Evolutionary conservation across 2,797 vertebrate genomes (phyloP), one percentile per base, ranked within the genome.

Genomic region (Cryptoprocta ferox): DNA sequence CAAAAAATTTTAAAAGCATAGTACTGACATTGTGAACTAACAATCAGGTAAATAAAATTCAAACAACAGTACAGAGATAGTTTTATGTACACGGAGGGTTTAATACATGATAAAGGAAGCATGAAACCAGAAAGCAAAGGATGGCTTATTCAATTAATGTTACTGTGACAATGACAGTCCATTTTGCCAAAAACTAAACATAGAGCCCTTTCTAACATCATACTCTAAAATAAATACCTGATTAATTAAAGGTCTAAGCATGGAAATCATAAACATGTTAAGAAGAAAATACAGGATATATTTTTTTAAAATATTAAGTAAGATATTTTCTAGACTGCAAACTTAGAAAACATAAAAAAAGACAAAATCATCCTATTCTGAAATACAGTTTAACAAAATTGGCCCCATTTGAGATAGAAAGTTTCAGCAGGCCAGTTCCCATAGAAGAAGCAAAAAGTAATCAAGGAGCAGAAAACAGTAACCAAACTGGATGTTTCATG

Each of bases 111-210:
- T 37, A 95, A 84, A 93, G 45, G 21, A 76, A 91, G n/a, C 15
- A 95, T 68, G 61, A 81, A 61, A 83, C 45, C 50, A 87, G 32
- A 90, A 90, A 89, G 75, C 24, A 61, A 95, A 89, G 16, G n/a
- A 59, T 70, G 66, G 5, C 21, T 97, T 86, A 56, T 87, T 91
- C 42, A 88, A 48, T 73, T 50, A 91, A 35, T 50, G n/a, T 78
- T 95, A 73, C 35, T 66, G 18, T 48, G 66, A 61, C 61, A 53
- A 70, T 86, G 32, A 89, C 42, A 66, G 26, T 39, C 59, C 45
- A 86, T 75, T 89, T 88, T 86, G 26, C 37, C 73, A 53, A 94
- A 90, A 94, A 80, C 35, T 56, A 81, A 81, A 89, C 85, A 73
- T 16, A 50, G 16, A 75, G 50, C 5, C 9, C 39, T 89, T 86